Evolutionary conservation across 2,888 invertebrate species (phyloP).

Genomic region (Apodemia mormo): DNA sequence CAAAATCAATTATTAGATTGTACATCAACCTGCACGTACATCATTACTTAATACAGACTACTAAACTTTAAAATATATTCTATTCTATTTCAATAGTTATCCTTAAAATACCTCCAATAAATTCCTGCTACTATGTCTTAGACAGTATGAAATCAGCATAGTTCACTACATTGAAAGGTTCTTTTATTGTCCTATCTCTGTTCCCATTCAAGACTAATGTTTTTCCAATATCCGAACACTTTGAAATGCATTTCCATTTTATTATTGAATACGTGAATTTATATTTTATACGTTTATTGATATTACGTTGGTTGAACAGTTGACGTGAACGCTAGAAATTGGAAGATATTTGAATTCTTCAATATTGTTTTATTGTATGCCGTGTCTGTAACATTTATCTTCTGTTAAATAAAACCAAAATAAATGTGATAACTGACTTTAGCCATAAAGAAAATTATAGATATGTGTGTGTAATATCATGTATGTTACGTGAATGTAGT

Average conservation of each 20-base stretch:
- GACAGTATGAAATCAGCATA: conserved; percentile 25
- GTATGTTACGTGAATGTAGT: too few species aligned
- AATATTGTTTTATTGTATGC: background rate
- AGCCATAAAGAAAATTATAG: too few species aligned
- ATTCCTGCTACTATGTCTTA: conserved; percentile 6
- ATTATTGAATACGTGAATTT: conserved; percentile 44
- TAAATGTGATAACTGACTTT: too few species aligned
- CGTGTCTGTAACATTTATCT: background rate
- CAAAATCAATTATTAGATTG: too few species aligned
- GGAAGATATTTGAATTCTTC: conserved; percentile 12
- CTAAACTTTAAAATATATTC: background rate
- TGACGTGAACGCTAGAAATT: conserved; percentile 28
- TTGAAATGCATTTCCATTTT: conserved; percentile 60
- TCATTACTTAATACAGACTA: too few species aligned
- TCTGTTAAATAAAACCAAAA: too few species aligned
- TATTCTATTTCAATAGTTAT: conserved; percentile 10
- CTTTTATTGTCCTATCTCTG: conserved; percentile 50
- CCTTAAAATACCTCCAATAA: conserved; percentile 1
- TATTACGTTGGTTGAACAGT: conserved; percentile 28
- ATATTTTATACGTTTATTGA: conserved; percentile 42
- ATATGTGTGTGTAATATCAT: too few species aligned
- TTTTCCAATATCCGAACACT: conserved; percentile 68
- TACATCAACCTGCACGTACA: too few species aligned
- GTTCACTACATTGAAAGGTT: conserved; percentile 41
- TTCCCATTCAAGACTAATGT: conserved; percentile 65